Evolutionary conservation across 2,797 vertebrate species (phyloP), one percentile per base, ranked within the genome.

Genomic region (Anabacerthia variegaticeps): DNA sequence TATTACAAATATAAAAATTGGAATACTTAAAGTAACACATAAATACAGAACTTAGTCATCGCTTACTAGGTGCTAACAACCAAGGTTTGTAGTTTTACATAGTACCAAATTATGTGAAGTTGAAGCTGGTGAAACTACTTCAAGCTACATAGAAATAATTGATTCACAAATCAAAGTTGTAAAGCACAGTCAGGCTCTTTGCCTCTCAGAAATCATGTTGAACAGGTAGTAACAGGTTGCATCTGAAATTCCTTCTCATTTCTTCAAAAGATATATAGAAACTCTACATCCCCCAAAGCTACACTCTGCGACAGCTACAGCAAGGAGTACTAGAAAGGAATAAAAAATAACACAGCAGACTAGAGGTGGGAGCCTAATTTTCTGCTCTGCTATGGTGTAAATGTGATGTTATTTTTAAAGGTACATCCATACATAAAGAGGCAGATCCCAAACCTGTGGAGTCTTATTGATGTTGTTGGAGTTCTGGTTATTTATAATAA

Each of bases 91-190:
- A 66, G 30, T 34, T 89, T 93, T 41, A 46, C 69, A 84, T 1
- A 34, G 32, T 10, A 22, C 30, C 30, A 34, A 27, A 37, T 20
- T 34, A 37, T 6, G 27, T 4, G 34, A 84, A 79, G 34, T 16
- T 72, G 49, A n/a, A 92, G 67, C 11, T 71, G 79, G 72, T 56
- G 28, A 63, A 92, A 75, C 26, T 32, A 62, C 56, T 93, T 81
- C 22, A 56, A 69, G 44, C 27, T 36, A 55, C 65, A 84, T 12
- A 73, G 86, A 95, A 94, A 82, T 65, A 95, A 91, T 24, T 88
- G 86, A 88, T 92, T 95, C 55, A 63, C 48, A 88, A 96, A 91
- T 75, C 68, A 76, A 89, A 88, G 34, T 12, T 89, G 68, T 46
- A 63, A 79, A 91, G 81, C 74, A 71, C 7, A 75, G 63, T 3